Percentiles rank a stretch among this genome's conserved stretches.
These are phyloP conservation scores for Trachymyrmex cornetzi DNA, from an alignment of 1,140 invertebrate genomes.

Conservation along the genomic window DNA sequence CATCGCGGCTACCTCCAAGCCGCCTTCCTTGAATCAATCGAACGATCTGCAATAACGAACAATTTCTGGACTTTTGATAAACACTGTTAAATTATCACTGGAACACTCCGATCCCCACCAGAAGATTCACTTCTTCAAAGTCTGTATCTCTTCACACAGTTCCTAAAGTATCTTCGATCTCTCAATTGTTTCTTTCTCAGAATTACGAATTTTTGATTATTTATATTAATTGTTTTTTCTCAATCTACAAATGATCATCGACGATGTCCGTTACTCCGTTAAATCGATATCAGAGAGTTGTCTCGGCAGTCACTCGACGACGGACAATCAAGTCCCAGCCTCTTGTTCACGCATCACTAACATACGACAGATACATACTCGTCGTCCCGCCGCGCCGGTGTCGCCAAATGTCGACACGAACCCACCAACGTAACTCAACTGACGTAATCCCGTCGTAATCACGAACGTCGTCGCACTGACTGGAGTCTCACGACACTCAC, in stretches of 20 bases:
- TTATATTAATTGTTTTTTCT: neutral
- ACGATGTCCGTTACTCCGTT: neutral
- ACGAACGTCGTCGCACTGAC: slow-evolving; percentile 54
- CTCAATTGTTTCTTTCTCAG: neutral
- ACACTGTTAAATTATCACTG: slow-evolving; percentile 23
- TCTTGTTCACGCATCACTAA: slow-evolving; percentile 44
- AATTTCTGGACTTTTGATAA: neutral
- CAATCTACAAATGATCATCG: neutral
- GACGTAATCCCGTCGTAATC: slow-evolving; percentile 21
- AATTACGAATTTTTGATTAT: neutral
- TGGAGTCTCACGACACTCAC: slow-evolving; percentile 61
- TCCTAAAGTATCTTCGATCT: neutral
- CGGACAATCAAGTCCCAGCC: slow-evolving; percentile 10
- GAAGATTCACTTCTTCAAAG: neutral
- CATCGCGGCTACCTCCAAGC: slow-evolving; percentile 34
- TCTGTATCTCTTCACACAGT: neutral
- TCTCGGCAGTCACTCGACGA: slow-evolving; percentile 1
- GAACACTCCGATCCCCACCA: neutral
- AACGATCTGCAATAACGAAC: neutral
- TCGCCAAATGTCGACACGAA: neutral
- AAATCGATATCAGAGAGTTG: neutral
- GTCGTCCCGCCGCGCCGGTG: neutral
- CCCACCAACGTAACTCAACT: slow-evolving; percentile 32
- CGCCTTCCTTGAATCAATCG: slow-evolving; percentile 25
- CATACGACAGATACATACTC: neutral